A percentile compares a stretch with the other conserved stretches of the same genome.
phyloP scores from a whole-genome alignment of 1,140 invertebrate species.

The Steinernema khuongi region DNA sequence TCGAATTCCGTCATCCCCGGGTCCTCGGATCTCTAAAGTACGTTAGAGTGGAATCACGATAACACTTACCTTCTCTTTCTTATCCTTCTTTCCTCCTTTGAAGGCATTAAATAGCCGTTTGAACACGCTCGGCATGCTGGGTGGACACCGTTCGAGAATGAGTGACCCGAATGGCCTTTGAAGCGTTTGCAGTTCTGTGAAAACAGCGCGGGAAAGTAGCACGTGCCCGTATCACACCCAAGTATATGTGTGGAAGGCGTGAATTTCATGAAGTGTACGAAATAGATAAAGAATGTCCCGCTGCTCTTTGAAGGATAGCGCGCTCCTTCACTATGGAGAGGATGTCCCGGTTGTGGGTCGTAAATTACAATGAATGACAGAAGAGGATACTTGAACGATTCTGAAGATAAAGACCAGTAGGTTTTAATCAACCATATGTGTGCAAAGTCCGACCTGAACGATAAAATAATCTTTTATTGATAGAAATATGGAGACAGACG shows the following conservation, averaged over 20 bases:
- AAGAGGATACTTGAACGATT: too few relatives aligned
- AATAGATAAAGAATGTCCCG: too few relatives aligned
- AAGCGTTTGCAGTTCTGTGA: neutral
- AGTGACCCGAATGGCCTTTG: neutral
- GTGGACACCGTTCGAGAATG: neutral
- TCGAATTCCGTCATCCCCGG: too few relatives aligned
- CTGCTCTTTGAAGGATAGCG: too few relatives aligned
- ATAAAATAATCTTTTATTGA: too few relatives aligned
- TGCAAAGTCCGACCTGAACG: neutral
- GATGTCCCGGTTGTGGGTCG: too few relatives aligned
- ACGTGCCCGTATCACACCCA: neutral
- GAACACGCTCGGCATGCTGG: neutral
- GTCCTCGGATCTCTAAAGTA: too few relatives aligned
- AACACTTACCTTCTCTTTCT: neutral
- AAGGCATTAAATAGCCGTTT: neutral
- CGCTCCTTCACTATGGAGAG: too few relatives aligned
- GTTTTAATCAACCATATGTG: neutral
- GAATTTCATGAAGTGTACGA: too few relatives aligned
- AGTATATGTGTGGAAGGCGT: neutral
- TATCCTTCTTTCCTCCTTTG: conserved; percentile 6
- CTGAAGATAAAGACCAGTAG: too few relatives aligned
- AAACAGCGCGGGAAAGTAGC: neutral
- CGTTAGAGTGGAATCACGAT: too few relatives aligned
- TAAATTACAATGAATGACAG: too few relatives aligned
- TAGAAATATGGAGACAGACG: neutral